Evolutionary conservation across 2,113 vertebrate species (phyloP).

Genomic region (Chunga burmeisteri): DNA sequence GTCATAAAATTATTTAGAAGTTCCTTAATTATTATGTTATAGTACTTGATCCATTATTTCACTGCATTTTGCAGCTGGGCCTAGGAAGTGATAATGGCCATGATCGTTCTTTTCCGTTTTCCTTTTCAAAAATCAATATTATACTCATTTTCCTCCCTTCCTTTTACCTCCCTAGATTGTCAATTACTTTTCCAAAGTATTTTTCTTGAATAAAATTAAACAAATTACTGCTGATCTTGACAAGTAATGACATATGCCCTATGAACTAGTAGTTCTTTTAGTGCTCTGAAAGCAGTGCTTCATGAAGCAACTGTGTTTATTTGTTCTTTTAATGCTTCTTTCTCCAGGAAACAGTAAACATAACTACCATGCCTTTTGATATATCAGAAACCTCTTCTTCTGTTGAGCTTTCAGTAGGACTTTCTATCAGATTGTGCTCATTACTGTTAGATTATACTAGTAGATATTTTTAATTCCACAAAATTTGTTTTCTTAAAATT

Average conservation of each 20-base stretch:
- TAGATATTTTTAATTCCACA: neutral
- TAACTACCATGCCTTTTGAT: neutral
- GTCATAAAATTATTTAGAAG: neutral
- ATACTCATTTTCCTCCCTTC: neutral
- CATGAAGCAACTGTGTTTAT: neutral
- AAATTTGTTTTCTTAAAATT: neutral
- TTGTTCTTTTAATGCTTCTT: neutral
- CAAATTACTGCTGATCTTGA: neutral
- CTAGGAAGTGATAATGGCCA: neutral
- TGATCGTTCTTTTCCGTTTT: neutral
- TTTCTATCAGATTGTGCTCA: neutral
- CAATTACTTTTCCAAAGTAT: neutral
- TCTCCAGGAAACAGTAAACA: neutral
- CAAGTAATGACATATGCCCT: neutral
- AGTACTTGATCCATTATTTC: neutral
- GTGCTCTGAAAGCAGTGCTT: neutral
- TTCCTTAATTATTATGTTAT: neutral
- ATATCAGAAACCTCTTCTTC: neutral
- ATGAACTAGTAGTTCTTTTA: neutral
- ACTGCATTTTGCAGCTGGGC: neutral
- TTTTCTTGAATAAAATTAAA: slow-evolving; percentile 13
- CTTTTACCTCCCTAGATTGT: neutral
- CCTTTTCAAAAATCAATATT: neutral
- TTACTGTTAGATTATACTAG: neutral
- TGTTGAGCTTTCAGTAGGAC: neutral